Base-by-base conservation (phyloP, 2,113 vertebrate species). In the Phyllostomus hastatus region DNA sequence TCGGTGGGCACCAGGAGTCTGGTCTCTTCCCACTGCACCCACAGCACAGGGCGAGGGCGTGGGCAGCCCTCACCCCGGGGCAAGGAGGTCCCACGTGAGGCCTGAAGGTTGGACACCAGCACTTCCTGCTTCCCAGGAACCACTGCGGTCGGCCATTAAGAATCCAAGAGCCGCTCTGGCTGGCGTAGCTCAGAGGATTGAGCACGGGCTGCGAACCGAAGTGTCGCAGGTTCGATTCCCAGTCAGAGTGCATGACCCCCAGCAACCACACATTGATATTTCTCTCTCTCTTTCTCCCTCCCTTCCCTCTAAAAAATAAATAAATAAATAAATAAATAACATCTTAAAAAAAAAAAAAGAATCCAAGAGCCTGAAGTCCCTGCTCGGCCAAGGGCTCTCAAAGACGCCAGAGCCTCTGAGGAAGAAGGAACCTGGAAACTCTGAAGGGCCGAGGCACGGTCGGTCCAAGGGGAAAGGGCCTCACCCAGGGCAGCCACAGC, bases 401-500 rank as follows among this genome's bases (percentile, higher is more conserved):
- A 81, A 87, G 64, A 88, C 19, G 17, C 14, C 73, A 24, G 19
- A 72, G 72, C 46, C 75, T 94, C 33, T 91, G 73, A 94, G 26
- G 43, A 69, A 78, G 57, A 67, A 90, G 67, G 5, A 91, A 28
- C 5, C 31, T 24, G 88, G 48, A 54, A 70, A 92, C 33, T 46
- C 59, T 33, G n/a, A 83, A 96, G 48, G 26, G 41, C 33, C 24
- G 10, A 90, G 69, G 31, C 78, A 64, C 73, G 76, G 48, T 46
- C 73, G 76, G 48, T 46, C 52, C 80, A 61, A 26, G 82, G 61
- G 17, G 28, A 75, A 88, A 75, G 64, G 76, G 38, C 22, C 79
- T 89, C 95, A 97, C 95, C 89, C 52, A 91, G 28, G 75, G 64
- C 93, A 81, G 94, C 61, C 57, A 93, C 43, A 11, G 84, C 82